A percentile compares a stretch with the other conserved stretches of the same genome.
Conservation (phyloP, 2,113 vertebrate species). For the Anolis carolinensis region DNA sequence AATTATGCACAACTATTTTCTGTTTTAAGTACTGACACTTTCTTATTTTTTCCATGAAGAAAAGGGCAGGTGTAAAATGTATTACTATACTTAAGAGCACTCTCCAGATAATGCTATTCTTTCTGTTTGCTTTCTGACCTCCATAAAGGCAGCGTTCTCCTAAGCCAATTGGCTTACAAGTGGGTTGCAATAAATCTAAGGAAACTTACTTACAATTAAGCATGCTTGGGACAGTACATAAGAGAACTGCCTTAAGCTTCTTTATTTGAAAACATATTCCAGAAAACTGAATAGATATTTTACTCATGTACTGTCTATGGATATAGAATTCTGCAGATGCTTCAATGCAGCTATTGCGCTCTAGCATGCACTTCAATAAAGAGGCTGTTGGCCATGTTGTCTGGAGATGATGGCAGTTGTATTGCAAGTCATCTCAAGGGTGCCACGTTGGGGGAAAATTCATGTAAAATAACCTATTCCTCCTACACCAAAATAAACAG, state of each 20-base stretch:
- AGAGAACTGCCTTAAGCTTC: background rate
- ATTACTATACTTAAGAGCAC: conserved; percentile 39
- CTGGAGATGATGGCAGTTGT: background rate
- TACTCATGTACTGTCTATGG: background rate
- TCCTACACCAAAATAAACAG: background rate
- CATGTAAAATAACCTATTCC: background rate
- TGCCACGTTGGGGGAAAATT: background rate
- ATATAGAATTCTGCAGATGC: background rate
- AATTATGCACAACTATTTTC: conserved; percentile 66
- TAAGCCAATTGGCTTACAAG: background rate
- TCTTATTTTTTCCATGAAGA: background rate
- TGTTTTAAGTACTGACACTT: conserved; percentile 62
- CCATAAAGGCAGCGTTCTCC: background rate
- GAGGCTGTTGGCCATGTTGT: background rate
- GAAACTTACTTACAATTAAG: background rate
- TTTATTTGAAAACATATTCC: conserved; percentile 8
- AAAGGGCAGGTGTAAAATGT: conserved; percentile 21
- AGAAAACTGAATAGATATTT: background rate
- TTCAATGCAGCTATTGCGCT: background rate
- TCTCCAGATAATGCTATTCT: conserved; percentile 37
- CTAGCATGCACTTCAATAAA: background rate
- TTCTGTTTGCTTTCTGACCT: conserved; percentile 50
- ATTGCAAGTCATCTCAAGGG: background rate
- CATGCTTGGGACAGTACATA: background rate
- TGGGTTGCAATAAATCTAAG: background rate